Base-by-base conservation (phyloP, 2,113 vertebrate genomes). In the Mus musculus region DNA sequence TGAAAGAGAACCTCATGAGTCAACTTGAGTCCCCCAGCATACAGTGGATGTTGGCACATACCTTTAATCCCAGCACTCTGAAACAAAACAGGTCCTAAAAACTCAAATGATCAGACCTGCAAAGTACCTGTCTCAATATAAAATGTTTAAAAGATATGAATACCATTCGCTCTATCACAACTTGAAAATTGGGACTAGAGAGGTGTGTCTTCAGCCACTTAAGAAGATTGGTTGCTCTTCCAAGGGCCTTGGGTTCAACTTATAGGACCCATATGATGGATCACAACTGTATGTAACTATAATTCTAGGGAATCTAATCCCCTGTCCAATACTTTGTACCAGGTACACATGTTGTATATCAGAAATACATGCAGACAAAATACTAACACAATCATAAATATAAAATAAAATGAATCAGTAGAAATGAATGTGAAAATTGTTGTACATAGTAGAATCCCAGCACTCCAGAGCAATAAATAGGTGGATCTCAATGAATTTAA, bases 81-180 rank as follows among this genome's bases (percentile, higher is more conserved):
- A 56, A 56, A 10, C 49, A 36, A 80, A 54, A 30, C 17, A 80
- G 46, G 22, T 39, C 39, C 42, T 86, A 49, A 19, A 94, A 67
- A 28, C 69, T 46, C n/a, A 81, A 93, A 86, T 85, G 72, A 24
- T 77, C 5, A 69, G 14, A 61, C 16, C 17, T 87, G 26, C 84
- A 76, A 95, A 88, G 5, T 71, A 16, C 33, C 5, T 92, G 19
- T 73, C 95, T 80, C 71, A 71, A 92, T 92, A 91, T 42, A 90
- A 77, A 88, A 65, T 85, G 2, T 36, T 92, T 82, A 82, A 42
- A 71, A 65, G 54, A 33, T 7, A 7, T 77, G 33, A 59, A 8
- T 84, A 92, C 22, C 71, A 2, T 88, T 33, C 26, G 20, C 5
- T 90, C 26, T 91, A 61, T n/a, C 59, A 59, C 78, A 96, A 92